A percentile compares a stretch with the other conserved stretches of the same genome.
Conservation (phyloP, 2,797 vertebrate genomes). For the Sebastes kiyomatsui region DNA sequence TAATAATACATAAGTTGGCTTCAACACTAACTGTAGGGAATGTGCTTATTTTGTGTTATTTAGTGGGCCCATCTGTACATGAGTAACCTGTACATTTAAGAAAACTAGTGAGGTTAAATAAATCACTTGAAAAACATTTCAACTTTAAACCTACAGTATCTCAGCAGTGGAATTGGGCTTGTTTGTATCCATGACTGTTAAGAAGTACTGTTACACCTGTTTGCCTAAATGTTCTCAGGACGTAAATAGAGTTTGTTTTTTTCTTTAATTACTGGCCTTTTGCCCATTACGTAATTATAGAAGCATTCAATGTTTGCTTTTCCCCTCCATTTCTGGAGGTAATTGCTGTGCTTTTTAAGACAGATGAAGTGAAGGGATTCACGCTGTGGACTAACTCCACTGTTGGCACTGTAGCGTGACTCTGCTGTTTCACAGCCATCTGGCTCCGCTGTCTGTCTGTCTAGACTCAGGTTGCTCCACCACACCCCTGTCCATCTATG, state of each 20-base stretch:
- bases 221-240: background rate
- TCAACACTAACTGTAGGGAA: background rate
- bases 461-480: conserved; percentile 32
- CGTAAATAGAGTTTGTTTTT: background rate
- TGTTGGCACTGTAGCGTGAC: conserved; percentile 46
- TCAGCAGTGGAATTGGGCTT: background rate
- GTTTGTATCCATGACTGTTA: background rate
- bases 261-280: conserved; percentile 13
- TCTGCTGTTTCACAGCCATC: conserved; percentile 63
- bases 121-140: background rate
- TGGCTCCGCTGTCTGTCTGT: conserved; percentile 49
- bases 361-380: conserved; percentile 43
- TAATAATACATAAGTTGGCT: background rate
- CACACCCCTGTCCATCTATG: conserved; percentile 16
- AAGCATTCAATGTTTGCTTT: conserved; percentile 22
- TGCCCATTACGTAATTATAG: background rate
- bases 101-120: background rate
- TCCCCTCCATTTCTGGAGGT: conserved; percentile 6
- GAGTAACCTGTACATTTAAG: background rate
- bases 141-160: background rate
- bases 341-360: conserved; percentile 45
- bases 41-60: background rate
- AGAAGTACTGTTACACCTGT: background rate
- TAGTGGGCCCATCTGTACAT: background rate
- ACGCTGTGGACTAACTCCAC: conserved; percentile 37